Percentiles rank a stretch among this genome's conserved stretches.
phyloP scores from a whole-genome alignment of 2,797 vertebrate genomes.

The Lithobates sylvaticus region DNA sequence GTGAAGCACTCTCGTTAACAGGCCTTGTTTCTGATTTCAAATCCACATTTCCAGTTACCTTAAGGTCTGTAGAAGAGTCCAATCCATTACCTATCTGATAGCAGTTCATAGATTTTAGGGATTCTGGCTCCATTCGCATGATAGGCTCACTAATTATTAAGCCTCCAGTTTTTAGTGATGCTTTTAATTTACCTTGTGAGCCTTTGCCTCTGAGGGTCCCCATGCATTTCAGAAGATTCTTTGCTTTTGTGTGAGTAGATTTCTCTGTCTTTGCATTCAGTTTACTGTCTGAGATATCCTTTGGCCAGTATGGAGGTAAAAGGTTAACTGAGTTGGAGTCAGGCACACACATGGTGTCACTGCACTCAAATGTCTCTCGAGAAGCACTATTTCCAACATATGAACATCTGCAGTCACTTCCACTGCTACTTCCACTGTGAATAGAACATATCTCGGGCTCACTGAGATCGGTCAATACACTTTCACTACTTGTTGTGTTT shows the following conservation, averaged over 20 bases:
- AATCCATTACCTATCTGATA: conserved; percentile 85
- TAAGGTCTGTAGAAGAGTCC: conserved; percentile 59
- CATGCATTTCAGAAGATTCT: conserved; percentile 92
- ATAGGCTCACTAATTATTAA: conserved; percentile 87
- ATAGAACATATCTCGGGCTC: conserved; percentile 93
- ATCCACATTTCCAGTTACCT: conserved; percentile 66
- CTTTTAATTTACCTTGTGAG: conserved; percentile 76
- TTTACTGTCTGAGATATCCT: conserved; percentile 74
- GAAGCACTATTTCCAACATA: conserved; percentile 68
- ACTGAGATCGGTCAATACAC: conserved; percentile 93
- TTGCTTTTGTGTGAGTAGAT: conserved; percentile 81
- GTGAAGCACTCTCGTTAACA: conserved; percentile 83
- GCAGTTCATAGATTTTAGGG: conserved; percentile 82
- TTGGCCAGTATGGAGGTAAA: conserved; percentile 72
- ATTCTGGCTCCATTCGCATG: conserved; percentile 82
- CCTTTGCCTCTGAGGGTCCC: conserved; percentile 86
- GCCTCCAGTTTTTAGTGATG: conserved; percentile 68
- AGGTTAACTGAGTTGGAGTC: conserved; percentile 74
- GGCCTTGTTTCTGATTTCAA: conserved; percentile 81
- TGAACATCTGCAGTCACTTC: conserved; percentile 79
- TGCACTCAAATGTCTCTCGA: conserved; percentile 80
- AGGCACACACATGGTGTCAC: conserved; percentile 81
- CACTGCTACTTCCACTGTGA: conserved; percentile 93
- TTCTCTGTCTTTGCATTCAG: conserved; percentile 82
- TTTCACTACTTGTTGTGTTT: conserved; percentile 93